These are phyloP conservation scores for Pimpla rufipes DNA, from an alignment of 2,888 invertebrate genomes.

Conservation along the genomic window DNA sequence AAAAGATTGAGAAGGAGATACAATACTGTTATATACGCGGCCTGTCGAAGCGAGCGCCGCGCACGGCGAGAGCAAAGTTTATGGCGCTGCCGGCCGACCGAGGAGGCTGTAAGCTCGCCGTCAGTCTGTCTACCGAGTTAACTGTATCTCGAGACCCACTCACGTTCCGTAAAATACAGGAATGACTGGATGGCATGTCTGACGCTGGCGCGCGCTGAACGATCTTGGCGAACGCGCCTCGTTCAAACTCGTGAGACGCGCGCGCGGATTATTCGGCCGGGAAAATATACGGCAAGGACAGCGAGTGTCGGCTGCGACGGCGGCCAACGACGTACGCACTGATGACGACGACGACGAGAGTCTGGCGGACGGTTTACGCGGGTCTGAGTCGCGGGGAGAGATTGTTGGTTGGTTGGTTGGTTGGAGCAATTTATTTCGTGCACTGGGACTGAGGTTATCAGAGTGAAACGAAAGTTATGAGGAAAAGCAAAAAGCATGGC, in stretches of 20 bases:
- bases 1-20: conserved; percentile 2
- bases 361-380: too few relatives aligned
- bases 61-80: conserved; percentile 27
- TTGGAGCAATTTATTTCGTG: too few relatives aligned
- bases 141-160: conserved; percentile 69
- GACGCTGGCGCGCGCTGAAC: not conserved
- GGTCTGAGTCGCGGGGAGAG: too few relatives aligned
- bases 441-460: too few relatives aligned
- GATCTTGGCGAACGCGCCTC: not conserved
- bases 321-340: too few relatives aligned
- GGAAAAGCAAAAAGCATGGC: too few relatives aligned
- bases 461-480: too few relatives aligned
- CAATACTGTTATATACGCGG: conserved; percentile 17
- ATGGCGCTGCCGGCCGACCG: conserved; percentile 23
- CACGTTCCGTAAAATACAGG: conserved; percentile 42
- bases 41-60: not conserved
- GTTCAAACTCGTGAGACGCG: conserved; percentile 1
- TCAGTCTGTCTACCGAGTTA: conserved; percentile 71
- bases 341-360: too few relatives aligned
- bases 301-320: too few relatives aligned
- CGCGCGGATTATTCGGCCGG: not conserved
- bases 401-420: too few relatives aligned
- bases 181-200: conserved; percentile 7
- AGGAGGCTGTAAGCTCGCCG: conserved; percentile 53
- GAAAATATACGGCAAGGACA: conserved; percentile 19